A percentile compares a stretch with the other conserved stretches of the same genome.
These are phyloP conservation scores for Temnothorax nylanderi DNA, from an alignment of 1,140 invertebrate genomes.

Conservation along the genomic window DNA sequence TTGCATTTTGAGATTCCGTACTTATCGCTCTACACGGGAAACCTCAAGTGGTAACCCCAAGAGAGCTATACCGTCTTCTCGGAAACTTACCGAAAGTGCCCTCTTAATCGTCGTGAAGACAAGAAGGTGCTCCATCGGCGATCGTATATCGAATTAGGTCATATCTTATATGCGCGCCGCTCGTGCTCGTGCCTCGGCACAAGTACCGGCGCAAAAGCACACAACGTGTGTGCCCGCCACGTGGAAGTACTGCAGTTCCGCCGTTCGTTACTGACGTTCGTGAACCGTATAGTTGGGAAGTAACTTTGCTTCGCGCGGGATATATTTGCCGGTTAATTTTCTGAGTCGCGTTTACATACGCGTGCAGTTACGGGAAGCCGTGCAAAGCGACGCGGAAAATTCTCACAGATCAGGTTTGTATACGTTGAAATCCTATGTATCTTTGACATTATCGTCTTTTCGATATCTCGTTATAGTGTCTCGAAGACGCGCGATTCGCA, in stretches of 20 bases:
- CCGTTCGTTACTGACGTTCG: slow-evolving; percentile 10
- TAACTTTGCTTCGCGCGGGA: slow-evolving; percentile 27
- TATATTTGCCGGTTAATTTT: slow-evolving; percentile 54
- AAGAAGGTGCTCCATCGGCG: slow-evolving; percentile 45
- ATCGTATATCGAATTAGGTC: slow-evolving; percentile 65
- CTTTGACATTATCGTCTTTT: neutral
- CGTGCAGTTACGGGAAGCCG: slow-evolving; percentile 14
- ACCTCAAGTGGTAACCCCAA: neutral
- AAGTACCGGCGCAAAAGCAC: slow-evolving; percentile 25
- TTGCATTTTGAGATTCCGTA: neutral
- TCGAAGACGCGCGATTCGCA: no score
- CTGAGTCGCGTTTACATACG: slow-evolving; percentile 12
- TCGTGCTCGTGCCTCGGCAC: no score
- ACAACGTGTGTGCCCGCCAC: neutral
- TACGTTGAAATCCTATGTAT: no score
- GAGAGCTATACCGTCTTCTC: neutral
- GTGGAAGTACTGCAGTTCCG: neutral
- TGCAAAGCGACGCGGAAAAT: slow-evolving; percentile 17
- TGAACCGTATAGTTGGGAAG: slow-evolving; percentile 7
- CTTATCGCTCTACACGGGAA: neutral
- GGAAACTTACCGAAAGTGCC: slow-evolving; percentile 42
- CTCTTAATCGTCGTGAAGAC: slow-evolving; percentile 64
- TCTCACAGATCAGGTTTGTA: neutral
- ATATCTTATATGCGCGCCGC: slow-evolving; percentile 11
- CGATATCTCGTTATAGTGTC: neutral